Base-by-base conservation (phyloP, 2,797 vertebrate genomes). In the Onychomys leucogaster region DNA sequence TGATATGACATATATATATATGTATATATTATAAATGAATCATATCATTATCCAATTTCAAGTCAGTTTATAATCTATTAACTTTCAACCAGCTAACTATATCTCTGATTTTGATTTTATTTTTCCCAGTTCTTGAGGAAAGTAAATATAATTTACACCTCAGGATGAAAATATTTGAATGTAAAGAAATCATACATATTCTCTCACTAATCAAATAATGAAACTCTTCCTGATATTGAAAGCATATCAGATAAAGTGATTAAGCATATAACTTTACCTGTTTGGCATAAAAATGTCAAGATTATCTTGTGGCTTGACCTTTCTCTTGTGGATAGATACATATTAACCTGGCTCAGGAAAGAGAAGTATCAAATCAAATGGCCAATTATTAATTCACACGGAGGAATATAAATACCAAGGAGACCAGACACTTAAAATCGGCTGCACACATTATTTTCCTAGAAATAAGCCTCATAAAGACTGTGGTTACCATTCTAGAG, bases 41-140 rank as follows among this genome's bases (percentile, higher is more conserved):
- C 55, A 83, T 27, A 71, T 85, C 34, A 52, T 41, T 86, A 85
- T 19, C 43, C 77, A 69, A 76, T 94, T 95, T 94, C 86, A 96
- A 89, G 67, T 89, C 71, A 89, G 4, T 21, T 86, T 88, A 92
- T 34, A 91, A 19, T 90, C 61, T 92, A 7, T 81, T 87, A 87
- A 41, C 29, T 95, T 25, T 19, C 11, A 65, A 27, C 1, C 29
- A 71, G 34, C 6, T 82, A n/a, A 59, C 32, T 52, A 55, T 71
- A 52, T 17, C 19, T 76, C 57, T 91, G 77, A 76, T 78, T n/a
- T 96, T 84, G 37, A 92, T 87, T 94, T 95, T 86, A 49, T 55
- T 92, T 94, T 89, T 43, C 57, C 93, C 59, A 46, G 17, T 92
- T 65, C 69, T 96, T 77, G 63, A 93, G 46, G 61, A n/a, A 84